Percentiles rank a stretch among this genome's conserved stretches.
These are phyloP conservation scores for Chrysochloris asiatica DNA, from an alignment of 2,113 vertebrate species.

Conservation along the genomic window DNA sequence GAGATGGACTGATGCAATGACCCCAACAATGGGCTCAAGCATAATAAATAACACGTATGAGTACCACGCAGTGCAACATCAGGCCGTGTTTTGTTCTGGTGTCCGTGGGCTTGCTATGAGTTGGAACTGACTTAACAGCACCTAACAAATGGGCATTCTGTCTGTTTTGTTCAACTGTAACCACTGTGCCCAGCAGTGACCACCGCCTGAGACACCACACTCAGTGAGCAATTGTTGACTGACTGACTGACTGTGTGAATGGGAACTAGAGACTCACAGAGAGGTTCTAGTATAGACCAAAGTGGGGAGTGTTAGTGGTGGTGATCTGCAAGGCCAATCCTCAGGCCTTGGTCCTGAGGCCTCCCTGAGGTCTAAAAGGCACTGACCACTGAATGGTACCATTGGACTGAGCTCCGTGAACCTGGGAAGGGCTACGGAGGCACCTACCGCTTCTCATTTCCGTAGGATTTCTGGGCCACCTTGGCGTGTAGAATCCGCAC, in stretches of 20 bases:
- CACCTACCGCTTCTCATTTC: slow-evolving; percentile 94
- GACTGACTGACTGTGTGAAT: not conserved
- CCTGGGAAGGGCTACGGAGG: rapidly evolving
- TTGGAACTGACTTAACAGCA: no score
- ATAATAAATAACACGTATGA: no score
- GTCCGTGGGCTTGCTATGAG: no score
- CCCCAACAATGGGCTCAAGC: not conserved
- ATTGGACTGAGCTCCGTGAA: not conserved
- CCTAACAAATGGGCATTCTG: not conserved
- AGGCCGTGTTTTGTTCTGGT: not conserved
- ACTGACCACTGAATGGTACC: not conserved
- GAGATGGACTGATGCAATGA: not conserved
- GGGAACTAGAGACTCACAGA: not conserved
- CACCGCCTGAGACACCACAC: not conserved
- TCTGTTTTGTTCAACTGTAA: not conserved
- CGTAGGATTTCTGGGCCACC: slow-evolving; percentile 97
- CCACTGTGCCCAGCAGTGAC: not conserved
- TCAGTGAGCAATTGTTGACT: not conserved
- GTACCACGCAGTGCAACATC: no score
- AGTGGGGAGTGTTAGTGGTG: not conserved
- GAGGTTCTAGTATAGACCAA: not conserved
- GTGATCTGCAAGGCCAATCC: not conserved
- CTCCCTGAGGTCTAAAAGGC: not conserved
- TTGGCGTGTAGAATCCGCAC: slow-evolving; percentile 94
- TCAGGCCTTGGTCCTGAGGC: not conserved